A percentile compares a stretch with the other conserved stretches of the same genome.
Conservation (phyloP, 1,140 invertebrate species). For the Colletes latitarsis region DNA sequence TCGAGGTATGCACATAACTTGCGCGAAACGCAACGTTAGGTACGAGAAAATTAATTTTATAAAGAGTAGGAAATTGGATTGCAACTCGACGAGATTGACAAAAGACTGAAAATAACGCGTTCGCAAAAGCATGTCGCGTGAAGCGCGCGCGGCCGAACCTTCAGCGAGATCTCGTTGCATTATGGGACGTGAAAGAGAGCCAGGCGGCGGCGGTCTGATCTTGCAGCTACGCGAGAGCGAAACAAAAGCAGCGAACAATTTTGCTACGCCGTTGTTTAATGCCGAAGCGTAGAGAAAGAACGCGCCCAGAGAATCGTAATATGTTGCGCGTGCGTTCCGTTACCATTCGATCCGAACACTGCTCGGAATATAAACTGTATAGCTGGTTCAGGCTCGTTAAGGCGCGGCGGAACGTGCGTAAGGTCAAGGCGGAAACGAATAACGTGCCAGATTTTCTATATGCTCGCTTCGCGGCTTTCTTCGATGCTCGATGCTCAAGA, state of each 20-base stretch:
- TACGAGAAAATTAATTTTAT: too few relatives aligned
- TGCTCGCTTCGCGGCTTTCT: not conserved
- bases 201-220: not conserved
- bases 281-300: conserved; percentile 22
- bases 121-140: conserved; percentile 2
- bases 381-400: conserved; percentile 40
- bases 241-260: conserved; percentile 24
- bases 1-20: not conserved
- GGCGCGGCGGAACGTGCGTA: conserved; percentile 44
- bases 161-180: conserved; percentile 12
- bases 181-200: conserved; percentile 17
- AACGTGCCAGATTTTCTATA: not conserved
- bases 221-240: not conserved
- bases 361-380: conserved; percentile 53
- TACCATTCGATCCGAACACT: conserved; percentile 34
- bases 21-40: not conserved
- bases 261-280: conserved; percentile 8
- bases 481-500: too few relatives aligned
- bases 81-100: not conserved
- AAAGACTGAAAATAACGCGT: not conserved
- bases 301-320: conserved; percentile 29
- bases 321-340: conserved; percentile 49
- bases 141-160: not conserved
- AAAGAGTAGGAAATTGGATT: too few relatives aligned
- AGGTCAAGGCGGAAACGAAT: conserved; percentile 52